Evolutionary conservation across 2,797 vertebrate species (phyloP).

Genomic region (Neosalanx taihuensis): DNA sequence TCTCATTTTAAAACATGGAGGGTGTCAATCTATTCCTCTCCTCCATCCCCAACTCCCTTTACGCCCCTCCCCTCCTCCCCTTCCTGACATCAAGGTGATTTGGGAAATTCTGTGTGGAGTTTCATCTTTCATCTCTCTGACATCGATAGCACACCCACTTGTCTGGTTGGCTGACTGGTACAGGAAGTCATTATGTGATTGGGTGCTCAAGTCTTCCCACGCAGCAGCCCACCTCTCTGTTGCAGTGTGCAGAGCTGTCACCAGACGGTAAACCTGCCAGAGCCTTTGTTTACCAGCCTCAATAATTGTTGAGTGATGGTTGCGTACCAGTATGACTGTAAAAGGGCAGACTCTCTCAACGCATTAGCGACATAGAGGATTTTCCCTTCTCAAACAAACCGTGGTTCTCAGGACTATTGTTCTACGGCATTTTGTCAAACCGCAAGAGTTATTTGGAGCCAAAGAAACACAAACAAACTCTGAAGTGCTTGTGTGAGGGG

Average conservation of each 20-base stretch:
- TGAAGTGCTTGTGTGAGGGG: slow-evolving; percentile 5
- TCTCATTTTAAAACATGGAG: background rate
- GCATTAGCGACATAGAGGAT: slow-evolving; percentile 29
- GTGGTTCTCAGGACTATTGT: slow-evolving; percentile 24
- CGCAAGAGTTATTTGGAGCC: slow-evolving; percentile 9
- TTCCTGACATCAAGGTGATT: background rate
- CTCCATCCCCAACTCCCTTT: background rate
- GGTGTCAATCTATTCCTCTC: background rate
- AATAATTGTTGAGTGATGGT: slow-evolving; percentile 22
- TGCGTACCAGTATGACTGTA: slow-evolving; percentile 17
- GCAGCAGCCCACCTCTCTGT: background rate
- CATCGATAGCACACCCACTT: background rate
- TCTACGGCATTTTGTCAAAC: slow-evolving; percentile 21
- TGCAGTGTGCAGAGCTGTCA: slow-evolving; percentile 17
- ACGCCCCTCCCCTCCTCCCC: background rate
- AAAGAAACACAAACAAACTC: slow-evolving; percentile 17
- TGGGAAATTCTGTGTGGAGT: background rate
- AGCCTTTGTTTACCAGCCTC: slow-evolving; percentile 18
- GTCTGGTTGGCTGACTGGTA: background rate
- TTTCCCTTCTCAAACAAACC: slow-evolving; percentile 41
- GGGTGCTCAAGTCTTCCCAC: background rate
- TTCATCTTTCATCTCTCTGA: background rate
- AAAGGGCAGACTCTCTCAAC: slow-evolving; percentile 9
- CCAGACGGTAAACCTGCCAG: slow-evolving; percentile 22
- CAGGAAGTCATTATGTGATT: background rate